Conservation (phyloP, 2,888 invertebrate genomes). For the Drosophila vallismaia region DNA sequence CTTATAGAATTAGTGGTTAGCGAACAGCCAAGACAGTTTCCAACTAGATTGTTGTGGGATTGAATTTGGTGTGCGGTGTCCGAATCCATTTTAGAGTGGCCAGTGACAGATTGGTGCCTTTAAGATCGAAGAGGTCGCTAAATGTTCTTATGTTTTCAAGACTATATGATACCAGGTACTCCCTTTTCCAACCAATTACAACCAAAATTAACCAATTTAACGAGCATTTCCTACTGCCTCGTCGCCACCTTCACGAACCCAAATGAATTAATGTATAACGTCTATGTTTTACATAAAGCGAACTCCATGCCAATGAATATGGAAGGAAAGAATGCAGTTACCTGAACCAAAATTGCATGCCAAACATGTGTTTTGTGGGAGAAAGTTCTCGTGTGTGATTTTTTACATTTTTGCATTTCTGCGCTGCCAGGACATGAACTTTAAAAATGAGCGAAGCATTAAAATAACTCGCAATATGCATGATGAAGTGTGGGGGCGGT, state of each 20-base stretch:
- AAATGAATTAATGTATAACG: constrained; percentile 37
- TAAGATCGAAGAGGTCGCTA: neutral
- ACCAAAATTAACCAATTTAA: too few relatives aligned
- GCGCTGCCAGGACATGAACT: constrained; percentile 36
- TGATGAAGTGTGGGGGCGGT: constrained; percentile 1
- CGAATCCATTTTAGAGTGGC: neutral
- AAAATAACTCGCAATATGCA: constrained; percentile 33
- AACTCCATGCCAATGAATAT: constrained; percentile 11
- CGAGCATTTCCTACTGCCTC: too few relatives aligned
- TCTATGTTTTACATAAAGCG: constrained; percentile 6
- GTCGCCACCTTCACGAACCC: too few relatives aligned
- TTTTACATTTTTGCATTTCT: constrained; percentile 9
- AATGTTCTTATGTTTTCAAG: too few relatives aligned
- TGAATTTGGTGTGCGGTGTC: constrained; percentile 1
- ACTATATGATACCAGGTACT: too few relatives aligned
- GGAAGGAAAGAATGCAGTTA: constrained; percentile 33
- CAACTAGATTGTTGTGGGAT: constrained; percentile 2
- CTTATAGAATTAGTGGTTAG: constrained; percentile 67
- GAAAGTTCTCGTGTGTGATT: constrained; percentile 22
- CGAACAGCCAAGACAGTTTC: constrained; percentile 6
- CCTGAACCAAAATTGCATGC: constrained; percentile 45
- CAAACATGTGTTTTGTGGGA: constrained; percentile 34
- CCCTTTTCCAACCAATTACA: too few relatives aligned
- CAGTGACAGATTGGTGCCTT: neutral
- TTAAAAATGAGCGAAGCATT: constrained; percentile 41